These are phyloP conservation scores for Myioborus miniatus DNA, from an alignment of 2,797 vertebrate species.

Conservation along the genomic window DNA sequence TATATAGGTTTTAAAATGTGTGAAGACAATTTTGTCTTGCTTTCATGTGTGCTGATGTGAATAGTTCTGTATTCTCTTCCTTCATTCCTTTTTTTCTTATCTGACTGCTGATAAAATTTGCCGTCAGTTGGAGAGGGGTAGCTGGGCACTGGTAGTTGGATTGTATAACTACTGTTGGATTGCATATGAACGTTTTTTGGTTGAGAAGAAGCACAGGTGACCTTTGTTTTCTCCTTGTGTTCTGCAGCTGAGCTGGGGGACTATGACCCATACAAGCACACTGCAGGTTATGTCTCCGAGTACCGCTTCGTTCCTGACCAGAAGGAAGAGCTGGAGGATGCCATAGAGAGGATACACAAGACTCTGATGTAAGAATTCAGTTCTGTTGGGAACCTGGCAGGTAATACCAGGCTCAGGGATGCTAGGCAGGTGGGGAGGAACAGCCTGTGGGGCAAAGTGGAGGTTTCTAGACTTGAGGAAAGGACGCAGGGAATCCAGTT, in stretches of 20 bases:
- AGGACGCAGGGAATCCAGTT: not conserved
- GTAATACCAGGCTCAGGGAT: not conserved
- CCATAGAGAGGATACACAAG: conserved; percentile 85
- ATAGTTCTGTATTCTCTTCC: not conserved
- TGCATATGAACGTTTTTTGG: not conserved
- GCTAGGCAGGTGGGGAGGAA: not conserved
- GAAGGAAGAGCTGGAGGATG: conserved; percentile 87
- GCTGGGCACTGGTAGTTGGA: not conserved
- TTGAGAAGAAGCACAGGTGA: not conserved
- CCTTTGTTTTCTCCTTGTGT: conserved; percentile 5
- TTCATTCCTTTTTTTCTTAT: not conserved
- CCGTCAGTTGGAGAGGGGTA: not conserved
- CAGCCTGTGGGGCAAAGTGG: not conserved
- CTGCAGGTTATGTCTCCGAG: conserved; percentile 84
- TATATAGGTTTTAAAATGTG: not conserved
- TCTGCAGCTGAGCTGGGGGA: conserved; percentile 86
- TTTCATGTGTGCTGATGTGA: not conserved
- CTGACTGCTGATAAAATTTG: not conserved
- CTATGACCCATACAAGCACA: conserved; percentile 85
- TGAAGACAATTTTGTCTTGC: not conserved
- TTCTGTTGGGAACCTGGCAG: not conserved
- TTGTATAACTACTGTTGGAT: not conserved
- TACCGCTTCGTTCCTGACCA: conserved; percentile 89
- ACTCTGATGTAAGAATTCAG: conserved; percentile 82
- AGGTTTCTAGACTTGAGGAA: not conserved